Base-by-base conservation (phyloP, 2,888 invertebrate genomes). In the Ophion slaviceki region DNA sequence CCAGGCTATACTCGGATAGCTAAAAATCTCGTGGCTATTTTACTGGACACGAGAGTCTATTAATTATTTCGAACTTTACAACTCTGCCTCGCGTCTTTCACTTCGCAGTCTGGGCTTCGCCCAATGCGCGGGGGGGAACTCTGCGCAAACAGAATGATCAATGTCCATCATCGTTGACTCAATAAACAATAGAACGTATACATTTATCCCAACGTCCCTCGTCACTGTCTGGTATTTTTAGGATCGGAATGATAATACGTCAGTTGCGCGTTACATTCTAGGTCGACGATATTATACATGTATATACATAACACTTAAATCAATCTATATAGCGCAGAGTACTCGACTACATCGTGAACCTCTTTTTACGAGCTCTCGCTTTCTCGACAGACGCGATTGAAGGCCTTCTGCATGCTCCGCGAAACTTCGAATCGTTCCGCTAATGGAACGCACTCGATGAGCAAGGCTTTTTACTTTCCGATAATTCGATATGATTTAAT, bases 381-480 rank as follows among this genome's bases (percentile, higher is more conserved):
- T 47, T 75, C 62, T 28, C 75, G 53, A 62, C 78, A 80, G 74
- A 84, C 57, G 62, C 76, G 68, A 47, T 75, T 75, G 66, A 67
- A 76, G 57, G 81, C 64, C 84, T 86, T 80, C 74, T 81, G 81
- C 45, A 57, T 68, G 53, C 78, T 78, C 80, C 75, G 70, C 74
- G 81, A 86, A 76, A 83, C 80, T 74, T 77, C 78, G 66, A 88
- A 82, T 87, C 84, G 83, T 28, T 76, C 64, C 75, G 87, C 86
- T 87, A 88, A 88, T 87, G 87, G 82, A 87, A 84, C 82, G 72
- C 84, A 80, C 88, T 84, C 84, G 86, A 84, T 81, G 80, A 80
- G 74, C 86, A 36, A 70, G 53, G 70, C 66, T 70, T 68, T 84
- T 81, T 86, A 66, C 68, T 66, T 70, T 40, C 40, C 81, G 84